A percentile compares a stretch with the other conserved stretches of the same genome.
Evolutionary conservation across 2,888 invertebrate genomes (phyloP).

Genomic region (Andrena fulva): DNA sequence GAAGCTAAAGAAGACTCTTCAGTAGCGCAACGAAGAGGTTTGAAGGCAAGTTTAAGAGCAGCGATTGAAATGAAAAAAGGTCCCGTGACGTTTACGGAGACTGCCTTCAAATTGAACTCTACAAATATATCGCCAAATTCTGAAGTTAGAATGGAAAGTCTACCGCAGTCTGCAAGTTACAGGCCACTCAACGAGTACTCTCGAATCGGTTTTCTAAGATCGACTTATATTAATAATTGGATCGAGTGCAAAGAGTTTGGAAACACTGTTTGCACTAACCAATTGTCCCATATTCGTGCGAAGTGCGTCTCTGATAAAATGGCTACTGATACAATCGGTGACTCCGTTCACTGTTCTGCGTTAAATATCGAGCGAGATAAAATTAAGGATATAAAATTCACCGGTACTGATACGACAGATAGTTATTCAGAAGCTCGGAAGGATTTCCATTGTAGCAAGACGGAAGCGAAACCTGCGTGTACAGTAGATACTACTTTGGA

Average conservation of each 20-base stretch:
- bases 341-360: background rate
- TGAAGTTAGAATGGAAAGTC: background rate
- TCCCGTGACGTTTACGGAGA: background rate
- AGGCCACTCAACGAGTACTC: background rate
- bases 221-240: background rate
- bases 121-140: background rate
- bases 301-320: background rate
- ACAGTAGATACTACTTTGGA: slow-evolving; percentile 8
- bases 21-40: background rate
- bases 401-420: background rate
- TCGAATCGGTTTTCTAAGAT: background rate
- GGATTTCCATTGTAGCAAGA: background rate
- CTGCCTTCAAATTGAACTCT: background rate
- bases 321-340: background rate
- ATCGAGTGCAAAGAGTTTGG: background rate
- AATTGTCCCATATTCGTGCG: background rate
- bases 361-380: background rate
- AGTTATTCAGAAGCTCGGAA: background rate
- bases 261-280: background rate
- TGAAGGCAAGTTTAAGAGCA: background rate
- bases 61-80: background rate
- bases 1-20: background rate
- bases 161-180: background rate
- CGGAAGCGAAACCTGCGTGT: background rate
- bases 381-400: slow-evolving; percentile 1